Percentiles rank a stretch among this genome's conserved stretches.
Evolutionary conservation across 2,797 vertebrate species (phyloP).

Genomic region (Sebastolobus altivelis): DNA sequence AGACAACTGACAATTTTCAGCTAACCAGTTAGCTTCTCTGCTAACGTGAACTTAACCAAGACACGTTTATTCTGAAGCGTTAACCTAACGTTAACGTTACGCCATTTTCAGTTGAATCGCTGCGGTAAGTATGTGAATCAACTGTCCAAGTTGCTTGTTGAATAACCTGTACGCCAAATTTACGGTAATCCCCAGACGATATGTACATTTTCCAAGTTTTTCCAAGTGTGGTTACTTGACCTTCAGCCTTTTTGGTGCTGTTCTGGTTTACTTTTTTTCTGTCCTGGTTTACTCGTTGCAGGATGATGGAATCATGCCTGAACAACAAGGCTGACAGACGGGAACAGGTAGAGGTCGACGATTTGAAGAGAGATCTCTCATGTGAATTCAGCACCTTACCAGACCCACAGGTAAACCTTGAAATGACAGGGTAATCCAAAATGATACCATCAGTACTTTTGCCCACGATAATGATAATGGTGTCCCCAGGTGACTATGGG

Average conservation of each 20-base stretch:
- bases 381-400: conserved; percentile 81
- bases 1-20: too few relatives aligned
- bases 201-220: not conserved
- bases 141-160: too few relatives aligned
- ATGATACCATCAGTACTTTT: not conserved
- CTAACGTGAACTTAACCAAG: not conserved
- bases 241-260: not conserved
- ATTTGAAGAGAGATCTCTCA: conserved; percentile 83
- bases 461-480: not conserved
- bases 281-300: conserved; percentile 39
- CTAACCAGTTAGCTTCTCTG: not conserved
- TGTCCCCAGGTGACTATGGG: not conserved
- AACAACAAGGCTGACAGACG: conserved; percentile 68
- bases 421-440: not conserved
- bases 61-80: not conserved
- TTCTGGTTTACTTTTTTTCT: not conserved
- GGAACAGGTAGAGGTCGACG: conserved; percentile 72
- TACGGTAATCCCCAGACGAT: not conserved
- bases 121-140: not conserved
- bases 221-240: not conserved
- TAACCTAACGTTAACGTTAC: not conserved
- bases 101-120: not conserved
- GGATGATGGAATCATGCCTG: conserved; percentile 85
- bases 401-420: conserved; percentile 48
- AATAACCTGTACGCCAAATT: not conserved